These are phyloP conservation scores for Arizona elegans DNA, from an alignment of 2,113 vertebrate species.

Conservation along the genomic window DNA sequence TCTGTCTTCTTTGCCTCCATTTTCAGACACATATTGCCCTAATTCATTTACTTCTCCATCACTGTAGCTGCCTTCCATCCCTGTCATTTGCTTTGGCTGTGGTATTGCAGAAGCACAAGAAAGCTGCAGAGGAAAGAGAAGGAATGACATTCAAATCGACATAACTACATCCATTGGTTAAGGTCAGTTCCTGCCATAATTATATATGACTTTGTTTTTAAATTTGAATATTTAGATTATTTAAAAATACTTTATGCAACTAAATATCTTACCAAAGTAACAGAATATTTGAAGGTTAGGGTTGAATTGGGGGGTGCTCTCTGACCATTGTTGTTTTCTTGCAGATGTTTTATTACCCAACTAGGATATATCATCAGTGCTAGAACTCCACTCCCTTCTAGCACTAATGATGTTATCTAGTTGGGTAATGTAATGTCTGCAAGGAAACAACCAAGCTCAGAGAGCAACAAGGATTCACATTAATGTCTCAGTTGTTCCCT, in stretches of 20 bases:
- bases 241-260: not conserved
- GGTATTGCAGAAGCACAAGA: constrained; percentile 85
- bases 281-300: not conserved
- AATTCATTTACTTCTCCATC: constrained; percentile 82
- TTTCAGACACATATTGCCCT: constrained; percentile 79
- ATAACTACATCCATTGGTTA: not conserved
- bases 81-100: constrained; percentile 76
- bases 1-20: constrained; percentile 81
- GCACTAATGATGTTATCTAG: not conserved
- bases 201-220: not conserved
- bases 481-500: not conserved
- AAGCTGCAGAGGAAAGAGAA: constrained; percentile 68
- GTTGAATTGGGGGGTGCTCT: not conserved
- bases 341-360: not conserved
- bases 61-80: constrained; percentile 83
- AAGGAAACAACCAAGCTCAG: not conserved
- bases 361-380: not conserved
- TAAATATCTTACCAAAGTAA: not conserved
- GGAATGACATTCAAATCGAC: not conserved
- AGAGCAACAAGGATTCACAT: not conserved
- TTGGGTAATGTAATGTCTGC: not conserved
- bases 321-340: not conserved
- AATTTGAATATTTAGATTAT: not conserved
- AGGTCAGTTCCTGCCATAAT: not conserved
- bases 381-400: not conserved